A percentile compares a stretch with the other conserved stretches of the same genome.
phyloP scores from a whole-genome alignment of 2,113 vertebrate species.

The Petrocephalus zakoni region DNA sequence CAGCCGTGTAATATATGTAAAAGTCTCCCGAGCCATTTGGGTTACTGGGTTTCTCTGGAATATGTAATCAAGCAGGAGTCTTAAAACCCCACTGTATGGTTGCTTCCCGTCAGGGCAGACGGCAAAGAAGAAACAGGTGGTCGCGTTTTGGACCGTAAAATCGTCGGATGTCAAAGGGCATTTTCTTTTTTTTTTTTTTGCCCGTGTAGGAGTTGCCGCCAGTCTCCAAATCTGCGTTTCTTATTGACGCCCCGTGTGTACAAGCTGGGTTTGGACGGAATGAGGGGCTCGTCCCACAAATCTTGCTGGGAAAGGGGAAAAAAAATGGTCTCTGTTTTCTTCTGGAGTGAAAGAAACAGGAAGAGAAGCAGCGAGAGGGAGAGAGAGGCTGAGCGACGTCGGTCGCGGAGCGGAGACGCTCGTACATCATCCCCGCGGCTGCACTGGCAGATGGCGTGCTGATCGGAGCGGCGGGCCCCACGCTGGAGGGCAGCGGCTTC shows the following conservation, averaged over 20 bases:
- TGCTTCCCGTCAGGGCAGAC: background rate
- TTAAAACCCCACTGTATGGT: background rate
- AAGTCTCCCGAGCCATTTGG: background rate
- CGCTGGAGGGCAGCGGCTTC: background rate
- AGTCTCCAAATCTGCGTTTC: background rate
- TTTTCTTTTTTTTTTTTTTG: background rate
- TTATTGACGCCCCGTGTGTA: background rate
- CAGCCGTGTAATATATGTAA: constrained; percentile 13
- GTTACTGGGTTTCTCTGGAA: background rate
- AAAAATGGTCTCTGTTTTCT: background rate
- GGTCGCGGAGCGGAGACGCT: background rate
- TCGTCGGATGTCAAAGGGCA: background rate
- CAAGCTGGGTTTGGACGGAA: background rate
- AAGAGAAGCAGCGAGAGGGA: constrained; percentile 1
- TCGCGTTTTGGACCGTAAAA: constrained; percentile 3
- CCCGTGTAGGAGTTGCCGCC: background rate
- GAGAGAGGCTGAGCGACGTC: background rate
- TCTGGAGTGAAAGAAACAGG: background rate
- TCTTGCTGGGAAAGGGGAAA: background rate
- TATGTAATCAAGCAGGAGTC: constrained; percentile 1
- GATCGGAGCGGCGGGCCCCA: background rate
- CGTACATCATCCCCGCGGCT: background rate
- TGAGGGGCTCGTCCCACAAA: background rate
- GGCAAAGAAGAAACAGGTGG: constrained; percentile 33
- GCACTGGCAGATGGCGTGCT: background rate